Conservation (phyloP, 2,888 invertebrate species). For the Aethes cnicana region DNA sequence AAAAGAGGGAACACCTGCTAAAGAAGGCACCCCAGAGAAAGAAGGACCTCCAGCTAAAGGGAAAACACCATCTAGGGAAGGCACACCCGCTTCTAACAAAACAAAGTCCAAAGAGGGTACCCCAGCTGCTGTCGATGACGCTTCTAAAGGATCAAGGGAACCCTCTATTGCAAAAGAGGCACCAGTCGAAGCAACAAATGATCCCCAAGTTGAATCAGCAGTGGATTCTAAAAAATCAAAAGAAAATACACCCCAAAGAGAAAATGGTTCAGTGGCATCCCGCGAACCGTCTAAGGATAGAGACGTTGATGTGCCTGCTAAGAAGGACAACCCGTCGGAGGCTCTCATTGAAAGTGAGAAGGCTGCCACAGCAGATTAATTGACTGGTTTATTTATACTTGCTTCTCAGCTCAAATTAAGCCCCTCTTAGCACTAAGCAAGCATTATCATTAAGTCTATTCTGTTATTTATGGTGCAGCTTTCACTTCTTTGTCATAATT, state of each 20-base stretch:
- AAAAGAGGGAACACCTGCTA: constrained; percentile 32
- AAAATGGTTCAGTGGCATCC: constrained; percentile 71
- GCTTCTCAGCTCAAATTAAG: constrained; percentile 75
- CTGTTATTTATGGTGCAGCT: constrained; percentile 69
- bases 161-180: constrained; percentile 41
- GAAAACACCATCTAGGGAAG: constrained; percentile 27
- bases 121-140: constrained; percentile 29
- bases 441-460: constrained; percentile 67
- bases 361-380: constrained; percentile 64
- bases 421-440: constrained; percentile 72
- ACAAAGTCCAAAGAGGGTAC: constrained; percentile 20
- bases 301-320: constrained; percentile 46
- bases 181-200: constrained; percentile 46
- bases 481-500: constrained; percentile 66
- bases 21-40: constrained; percentile 37
- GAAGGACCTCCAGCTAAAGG: constrained; percentile 56
- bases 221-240: constrained; percentile 53
- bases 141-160: constrained; percentile 22
- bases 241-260: constrained; percentile 59
- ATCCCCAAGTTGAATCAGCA: constrained; percentile 33
- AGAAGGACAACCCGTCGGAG: constrained; percentile 66
- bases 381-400: constrained; percentile 47
- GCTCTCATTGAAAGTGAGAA: constrained; percentile 73
- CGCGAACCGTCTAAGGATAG: constrained; percentile 71
- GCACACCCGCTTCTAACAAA: constrained; percentile 7